Conservation (phyloP, 2,113 vertebrate species). For the Casuarius casuarius region DNA sequence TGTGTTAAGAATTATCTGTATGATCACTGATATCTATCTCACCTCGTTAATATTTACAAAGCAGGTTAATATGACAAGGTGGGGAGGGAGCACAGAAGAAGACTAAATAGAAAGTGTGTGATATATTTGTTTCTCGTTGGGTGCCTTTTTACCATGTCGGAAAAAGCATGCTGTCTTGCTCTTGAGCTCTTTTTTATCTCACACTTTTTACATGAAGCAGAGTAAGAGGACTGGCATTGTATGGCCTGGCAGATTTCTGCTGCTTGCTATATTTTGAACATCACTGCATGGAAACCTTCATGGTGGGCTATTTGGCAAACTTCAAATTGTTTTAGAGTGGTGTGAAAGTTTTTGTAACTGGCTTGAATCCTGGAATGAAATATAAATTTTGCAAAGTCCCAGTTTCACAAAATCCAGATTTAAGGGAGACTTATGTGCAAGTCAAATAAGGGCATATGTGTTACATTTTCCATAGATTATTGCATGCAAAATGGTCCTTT, state of each 20-base stretch:
- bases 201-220: accelerated
- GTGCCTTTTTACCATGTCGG: too few species aligned
- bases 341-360: not conserved
- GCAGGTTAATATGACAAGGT: not conserved
- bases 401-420: too few species aligned
- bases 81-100: not conserved
- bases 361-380: not conserved
- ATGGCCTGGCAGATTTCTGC: not conserved
- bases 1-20: not conserved
- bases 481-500: not conserved
- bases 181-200: not conserved
- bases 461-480: too few species aligned
- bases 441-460: accelerated
- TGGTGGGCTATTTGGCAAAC: not conserved
- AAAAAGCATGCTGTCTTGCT: not conserved
- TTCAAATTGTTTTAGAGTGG: not conserved
- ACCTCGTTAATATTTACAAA: not conserved
- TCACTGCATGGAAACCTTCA: accelerated
- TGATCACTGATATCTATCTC: too few species aligned
- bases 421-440: accelerated
- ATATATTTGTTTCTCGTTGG: too few species aligned
- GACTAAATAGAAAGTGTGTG: not conserved
- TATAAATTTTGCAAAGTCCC: not conserved
- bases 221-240: accelerated
- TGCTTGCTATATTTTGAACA: accelerated